These are phyloP conservation scores for Tretioscincus oriximinensis DNA, from an alignment of 2,113 vertebrate species.

Conservation along the genomic window DNA sequence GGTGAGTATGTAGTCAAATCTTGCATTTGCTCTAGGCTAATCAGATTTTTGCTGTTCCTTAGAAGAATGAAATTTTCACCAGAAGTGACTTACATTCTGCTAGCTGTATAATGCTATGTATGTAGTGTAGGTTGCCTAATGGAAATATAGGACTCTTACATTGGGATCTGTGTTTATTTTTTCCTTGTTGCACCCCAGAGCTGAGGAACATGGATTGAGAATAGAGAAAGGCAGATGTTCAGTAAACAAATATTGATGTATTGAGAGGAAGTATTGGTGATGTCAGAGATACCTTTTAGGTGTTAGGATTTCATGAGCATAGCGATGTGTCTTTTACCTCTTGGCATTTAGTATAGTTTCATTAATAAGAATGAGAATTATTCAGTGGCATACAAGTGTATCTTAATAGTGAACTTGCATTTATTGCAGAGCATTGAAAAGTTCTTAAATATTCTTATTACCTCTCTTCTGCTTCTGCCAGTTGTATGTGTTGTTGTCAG, in stretches of 20 bases:
- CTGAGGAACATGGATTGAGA: background rate
- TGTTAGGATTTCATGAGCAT: background rate
- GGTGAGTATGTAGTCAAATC: no score
- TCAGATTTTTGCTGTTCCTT: background rate
- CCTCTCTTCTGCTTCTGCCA: background rate
- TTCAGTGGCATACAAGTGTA: background rate
- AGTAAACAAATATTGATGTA: background rate
- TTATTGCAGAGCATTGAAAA: background rate
- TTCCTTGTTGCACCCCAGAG: no score
- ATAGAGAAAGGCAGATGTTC: no score
- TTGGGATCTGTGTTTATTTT: background rate
- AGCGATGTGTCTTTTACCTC: background rate
- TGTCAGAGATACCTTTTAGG: background rate
- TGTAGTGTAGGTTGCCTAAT: no score
- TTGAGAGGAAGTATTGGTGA: background rate
- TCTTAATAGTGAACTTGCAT: background rate
- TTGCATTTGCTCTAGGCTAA: background rate
- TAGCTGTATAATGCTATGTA: background rate
- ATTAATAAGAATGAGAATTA: background rate
- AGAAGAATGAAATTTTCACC: background rate
- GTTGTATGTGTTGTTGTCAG: background rate
- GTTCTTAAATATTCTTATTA: constrained; percentile 22
- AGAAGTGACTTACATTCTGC: background rate
- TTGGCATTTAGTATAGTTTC: background rate
- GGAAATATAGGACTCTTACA: background rate